phyloP scores from a whole-genome alignment of 2,113 vertebrate species.

The Lagopus muta region DNA sequence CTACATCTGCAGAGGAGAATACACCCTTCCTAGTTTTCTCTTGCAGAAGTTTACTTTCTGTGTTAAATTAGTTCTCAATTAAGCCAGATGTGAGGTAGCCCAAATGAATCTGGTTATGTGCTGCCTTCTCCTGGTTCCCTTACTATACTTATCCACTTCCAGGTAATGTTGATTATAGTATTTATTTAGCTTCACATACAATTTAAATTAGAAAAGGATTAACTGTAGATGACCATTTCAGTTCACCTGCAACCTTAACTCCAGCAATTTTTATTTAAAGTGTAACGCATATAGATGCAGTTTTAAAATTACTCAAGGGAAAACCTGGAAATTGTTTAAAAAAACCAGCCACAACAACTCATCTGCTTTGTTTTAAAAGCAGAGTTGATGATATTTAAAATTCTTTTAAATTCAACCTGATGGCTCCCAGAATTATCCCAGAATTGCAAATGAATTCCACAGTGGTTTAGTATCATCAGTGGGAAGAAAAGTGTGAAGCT shows the following conservation, averaged over 20 bases:
- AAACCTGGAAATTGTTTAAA: background rate
- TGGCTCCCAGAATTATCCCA: slow-evolving; percentile 30
- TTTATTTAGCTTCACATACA: background rate
- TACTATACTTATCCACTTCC: background rate
- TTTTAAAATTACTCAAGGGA: background rate
- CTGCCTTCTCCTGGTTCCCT: background rate
- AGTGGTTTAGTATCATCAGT: slow-evolving; percentile 58
- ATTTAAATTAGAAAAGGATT: background rate
- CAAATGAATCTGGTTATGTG: background rate
- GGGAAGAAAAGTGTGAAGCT: slow-evolving; percentile 56
- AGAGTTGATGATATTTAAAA: slow-evolving; percentile 4
- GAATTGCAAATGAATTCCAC: slow-evolving; percentile 57
- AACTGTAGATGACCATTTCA: background rate
- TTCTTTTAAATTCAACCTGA: slow-evolving; percentile 39
- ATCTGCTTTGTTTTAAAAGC: slow-evolving; percentile 13
- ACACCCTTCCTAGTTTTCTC: background rate
- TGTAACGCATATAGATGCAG: background rate
- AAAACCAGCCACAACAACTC: background rate
- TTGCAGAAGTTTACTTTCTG: background rate
- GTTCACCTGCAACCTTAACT: background rate
- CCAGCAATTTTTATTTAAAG: background rate
- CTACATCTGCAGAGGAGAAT: background rate
- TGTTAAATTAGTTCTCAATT: background rate
- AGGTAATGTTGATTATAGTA: background rate
- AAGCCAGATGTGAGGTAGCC: background rate